Evolutionary conservation across 1,140 invertebrate species (phyloP), one percentile per base, ranked within the genome.

Genomic region (Aphelenchoides fujianensis): DNA sequence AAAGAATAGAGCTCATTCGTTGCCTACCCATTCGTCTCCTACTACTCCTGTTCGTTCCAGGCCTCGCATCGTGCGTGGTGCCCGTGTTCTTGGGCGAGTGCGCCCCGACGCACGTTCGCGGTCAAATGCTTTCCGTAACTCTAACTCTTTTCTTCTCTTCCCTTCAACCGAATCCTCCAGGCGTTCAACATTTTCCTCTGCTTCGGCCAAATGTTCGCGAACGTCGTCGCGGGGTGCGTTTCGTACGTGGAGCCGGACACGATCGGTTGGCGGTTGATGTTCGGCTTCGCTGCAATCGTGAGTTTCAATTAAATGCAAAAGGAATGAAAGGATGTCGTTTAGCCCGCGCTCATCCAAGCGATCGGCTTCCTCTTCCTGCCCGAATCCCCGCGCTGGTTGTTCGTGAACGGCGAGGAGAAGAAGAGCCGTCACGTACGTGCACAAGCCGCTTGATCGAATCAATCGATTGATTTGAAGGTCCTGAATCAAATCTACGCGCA

Each of bases 31-130:
- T 53, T 53, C 27, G 1, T 27, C 52, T 23, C 27, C 2, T 53
- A 1, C 27, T 23, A 12, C 19, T 23, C 27, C n/a, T n/a, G n/a
- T n/a, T n/a, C n/a, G n/a, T n/a, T 61, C 16, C 30, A 41, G 63
- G 89, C 88, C 76, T 89, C 34, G 86, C 87, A 12, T 89, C 88
- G 1, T 88, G 87, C 79, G 86, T 86, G 9, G 87, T 89, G 5
- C 88, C 89, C 0, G 87, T 89, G 81, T 89, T 89, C 78, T 86
- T 89, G 27, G 88, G 88, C 2, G 89, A 89, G 80, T 85, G 86
- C 52, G 84, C 89, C 0, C 87, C 87, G 0, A 70, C 85, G n/a
- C 79, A 88, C 64, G 79, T 85, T n/a, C 80, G 89, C 89, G 23
- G 88, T 89, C 0, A 88, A 87, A 2, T 79, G 86, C 88, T 89